Evolutionary conservation across 2,113 vertebrate genomes (phyloP).

Genomic region (Panthera uncia): DNA sequence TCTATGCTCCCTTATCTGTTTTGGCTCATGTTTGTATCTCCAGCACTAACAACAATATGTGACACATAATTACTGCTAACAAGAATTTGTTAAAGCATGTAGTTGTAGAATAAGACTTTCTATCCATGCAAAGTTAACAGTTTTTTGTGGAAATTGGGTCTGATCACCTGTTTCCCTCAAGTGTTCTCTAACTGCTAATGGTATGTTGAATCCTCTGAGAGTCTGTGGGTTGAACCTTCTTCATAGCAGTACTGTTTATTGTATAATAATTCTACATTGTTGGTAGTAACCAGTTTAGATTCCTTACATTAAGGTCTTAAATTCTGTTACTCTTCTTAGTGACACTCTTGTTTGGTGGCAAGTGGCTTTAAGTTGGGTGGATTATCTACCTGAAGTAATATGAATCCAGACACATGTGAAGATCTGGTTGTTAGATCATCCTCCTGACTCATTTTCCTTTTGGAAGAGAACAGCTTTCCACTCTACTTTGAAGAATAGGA

Average conservation of each 20-base stretch:
- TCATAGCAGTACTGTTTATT: background rate
- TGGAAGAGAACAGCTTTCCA: background rate
- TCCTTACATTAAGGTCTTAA: background rate
- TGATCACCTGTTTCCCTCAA: background rate
- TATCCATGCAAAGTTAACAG: background rate
- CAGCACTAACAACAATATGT: background rate
- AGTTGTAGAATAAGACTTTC: slow-evolving; percentile 37
- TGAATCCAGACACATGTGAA: background rate
- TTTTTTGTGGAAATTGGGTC: background rate
- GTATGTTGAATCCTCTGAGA: background rate
- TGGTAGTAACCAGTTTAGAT: background rate
- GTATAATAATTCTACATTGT: background rate
- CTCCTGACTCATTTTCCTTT: background rate
- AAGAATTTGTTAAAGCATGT: background rate
- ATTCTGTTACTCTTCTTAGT: background rate
- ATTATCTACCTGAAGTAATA: background rate
- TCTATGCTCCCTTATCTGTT: background rate
- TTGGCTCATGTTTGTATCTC: background rate
- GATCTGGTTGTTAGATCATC: background rate
- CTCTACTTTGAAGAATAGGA: background rate
- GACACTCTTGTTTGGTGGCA: background rate
- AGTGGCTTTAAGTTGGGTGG: background rate
- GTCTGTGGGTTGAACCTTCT: background rate
- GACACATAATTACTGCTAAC: background rate
- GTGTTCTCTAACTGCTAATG: background rate